Evolutionary conservation across 1,140 invertebrate species (phyloP), one percentile per base, ranked within the genome.

Genomic region (Branchinecta lindahli): DNA sequence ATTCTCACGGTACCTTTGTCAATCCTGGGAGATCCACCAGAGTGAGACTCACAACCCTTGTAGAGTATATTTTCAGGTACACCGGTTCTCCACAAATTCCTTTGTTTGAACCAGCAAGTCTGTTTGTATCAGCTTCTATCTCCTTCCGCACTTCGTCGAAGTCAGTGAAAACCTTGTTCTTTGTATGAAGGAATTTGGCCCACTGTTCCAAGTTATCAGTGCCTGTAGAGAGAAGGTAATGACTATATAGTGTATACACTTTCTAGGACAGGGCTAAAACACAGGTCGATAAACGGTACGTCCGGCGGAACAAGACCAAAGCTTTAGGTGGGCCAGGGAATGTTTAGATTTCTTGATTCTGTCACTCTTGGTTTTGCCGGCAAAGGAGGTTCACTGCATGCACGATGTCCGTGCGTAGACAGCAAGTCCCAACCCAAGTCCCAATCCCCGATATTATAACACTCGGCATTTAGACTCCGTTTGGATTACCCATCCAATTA

Each of bases 1-100:
- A 18, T 44, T 33, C 20, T 18, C 47, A 70, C 45, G 44, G 68
- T 73, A 92, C 91, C 83, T 99, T 99, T 46, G 96, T 99, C 20
- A 99, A 90, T 71, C 97, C 97, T 69, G 97, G 97, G 46, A 99
- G 81, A 84, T 99, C 97, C 52, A 99, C 94, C 3, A 99, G 82
- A 0, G 96, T 98, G 69, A 99, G 82, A 81, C 97, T 98, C 21
- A 99, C 91, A 65, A 99, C 95, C 72, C 85, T 84, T 7, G 86
- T 85, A 1, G 96, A 99, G 79, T 84, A 99, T 15, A 87, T 96
- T 82, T 98, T 99, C 65, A 99, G 82, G 78, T 88, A 94, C 73
- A 99, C 99, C 4, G 96, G 90, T 74, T 98, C 94, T 0, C 87
- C 84, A 77, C 92, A 96, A 71, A 99, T 97, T 72, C 94, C 94